Percentiles rank a stretch among this genome's conserved stretches.
Evolutionary conservation across 2,888 invertebrate genomes (phyloP).

Genomic region (Yponomeuta cagnagella): DNA sequence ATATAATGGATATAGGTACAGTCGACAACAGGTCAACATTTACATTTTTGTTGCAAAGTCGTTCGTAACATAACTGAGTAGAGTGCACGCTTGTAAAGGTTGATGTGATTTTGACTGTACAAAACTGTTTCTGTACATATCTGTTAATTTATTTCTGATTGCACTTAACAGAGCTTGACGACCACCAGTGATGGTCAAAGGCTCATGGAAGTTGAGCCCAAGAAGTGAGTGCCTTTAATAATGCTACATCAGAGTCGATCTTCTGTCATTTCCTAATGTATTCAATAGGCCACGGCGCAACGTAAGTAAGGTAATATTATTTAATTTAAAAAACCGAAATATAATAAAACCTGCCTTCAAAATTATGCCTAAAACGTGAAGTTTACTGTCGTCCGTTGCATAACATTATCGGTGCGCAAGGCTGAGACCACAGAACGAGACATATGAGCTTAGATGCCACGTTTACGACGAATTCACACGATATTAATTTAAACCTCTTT

Average conservation of each 20-base stretch:
- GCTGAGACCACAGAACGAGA: not conserved
- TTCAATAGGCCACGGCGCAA: not conserved
- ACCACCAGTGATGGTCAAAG: too few species aligned
- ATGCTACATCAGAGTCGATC: not conserved
- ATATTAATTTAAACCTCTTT: not conserved
- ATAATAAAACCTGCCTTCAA: not conserved
- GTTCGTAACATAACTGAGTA: too few species aligned
- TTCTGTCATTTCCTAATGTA: not conserved
- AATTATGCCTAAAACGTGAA: conserved; percentile 8
- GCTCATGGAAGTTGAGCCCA: too few species aligned
- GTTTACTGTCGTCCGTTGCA: conserved; percentile 1
- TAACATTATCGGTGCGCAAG: not conserved
- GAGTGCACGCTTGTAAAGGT: too few species aligned
- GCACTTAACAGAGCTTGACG: too few species aligned
- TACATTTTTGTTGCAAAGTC: too few species aligned
- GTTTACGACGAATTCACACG: not conserved
- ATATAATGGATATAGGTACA: too few species aligned
- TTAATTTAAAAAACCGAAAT: not conserved
- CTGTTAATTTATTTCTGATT: too few species aligned
- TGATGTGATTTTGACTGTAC: too few species aligned
- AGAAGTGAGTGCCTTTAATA: too few species aligned
- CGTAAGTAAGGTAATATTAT: not conserved
- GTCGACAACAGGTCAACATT: too few species aligned
- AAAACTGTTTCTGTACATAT: too few species aligned
- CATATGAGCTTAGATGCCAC: not conserved